A percentile compares a stretch with the other conserved stretches of the same genome.
Evolutionary conservation across 2,113 vertebrate genomes (phyloP).

Genomic region (Glaucidium brasilianum): DNA sequence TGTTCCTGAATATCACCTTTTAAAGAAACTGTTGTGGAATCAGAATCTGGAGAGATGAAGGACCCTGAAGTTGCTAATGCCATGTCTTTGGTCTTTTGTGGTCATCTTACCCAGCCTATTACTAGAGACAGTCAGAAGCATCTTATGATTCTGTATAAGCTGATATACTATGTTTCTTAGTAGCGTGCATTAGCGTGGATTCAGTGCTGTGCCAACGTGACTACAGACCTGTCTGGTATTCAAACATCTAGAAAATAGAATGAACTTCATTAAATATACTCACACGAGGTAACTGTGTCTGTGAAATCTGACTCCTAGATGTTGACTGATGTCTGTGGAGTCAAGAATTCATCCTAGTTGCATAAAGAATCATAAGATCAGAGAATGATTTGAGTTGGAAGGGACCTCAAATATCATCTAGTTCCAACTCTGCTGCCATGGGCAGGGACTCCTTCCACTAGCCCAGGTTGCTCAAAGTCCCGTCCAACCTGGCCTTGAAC

Average conservation of each 20-base stretch:
- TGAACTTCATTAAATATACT: not conserved
- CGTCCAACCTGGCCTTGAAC: too few relatives aligned
- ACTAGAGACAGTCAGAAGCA: not conserved
- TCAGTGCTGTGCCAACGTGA: not conserved
- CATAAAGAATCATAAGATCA: not conserved
- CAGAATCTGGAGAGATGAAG: not conserved
- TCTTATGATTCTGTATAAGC: not conserved
- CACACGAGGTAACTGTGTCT: not conserved
- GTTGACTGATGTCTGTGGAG: not conserved
- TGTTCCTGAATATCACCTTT: not conserved
- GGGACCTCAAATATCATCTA: too few relatives aligned
- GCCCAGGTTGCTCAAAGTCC: too few relatives aligned
- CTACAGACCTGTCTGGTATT: accelerated
- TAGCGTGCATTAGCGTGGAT: not conserved
- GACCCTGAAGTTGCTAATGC: not conserved
- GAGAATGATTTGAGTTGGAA: too few relatives aligned
- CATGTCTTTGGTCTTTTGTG: not conserved
- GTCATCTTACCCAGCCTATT: not conserved
- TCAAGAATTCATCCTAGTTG: not conserved
- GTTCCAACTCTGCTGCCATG: too few relatives aligned
- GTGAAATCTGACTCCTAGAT: not conserved
- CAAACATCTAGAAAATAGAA: not conserved
- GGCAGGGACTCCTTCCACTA: too few relatives aligned
- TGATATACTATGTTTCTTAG: not conserved
- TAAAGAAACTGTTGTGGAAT: not conserved